Base-by-base conservation (phyloP, 2,888 invertebrate genomes). In the Tenthredo scrophulariae region DNA sequence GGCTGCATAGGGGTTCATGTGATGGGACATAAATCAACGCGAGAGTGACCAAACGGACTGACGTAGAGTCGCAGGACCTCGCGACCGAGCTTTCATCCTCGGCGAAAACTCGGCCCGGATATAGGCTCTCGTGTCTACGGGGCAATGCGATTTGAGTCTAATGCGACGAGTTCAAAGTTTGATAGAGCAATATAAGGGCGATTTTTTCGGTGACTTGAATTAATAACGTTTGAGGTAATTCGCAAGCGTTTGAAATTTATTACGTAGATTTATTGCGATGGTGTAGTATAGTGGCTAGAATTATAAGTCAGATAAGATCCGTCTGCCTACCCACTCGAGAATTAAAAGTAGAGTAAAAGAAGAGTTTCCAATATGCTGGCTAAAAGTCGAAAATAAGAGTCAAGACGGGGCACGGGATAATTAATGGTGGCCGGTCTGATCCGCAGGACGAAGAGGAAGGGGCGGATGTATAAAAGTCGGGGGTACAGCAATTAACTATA, bases 401-500 rank as follows among this genome's bases (percentile, higher is more conserved):
- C 83, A 37, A 67, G 80, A 62, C 43, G 58, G 46, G 67, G 87
- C 70, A 80, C 79, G 86, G 84, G 84, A 86, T 89, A 90, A 90
- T 89, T 89, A 89, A 89, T 87, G 89, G 88, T 79, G 86, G 87
- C 87, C 75, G 43, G 85, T 75, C 43, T 77, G 67, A 54, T 83
- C 46, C 70, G 46, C 62, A 74, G 83, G 84, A 79, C 58, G 84
- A 80, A 86, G 15, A 84, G 79, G 74, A 79, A 50, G 7, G 40
- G 75, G 80, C 70, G 86, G 37, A 58, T 9, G 65, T 29, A 58
- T 40, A 26, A 26, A 40, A 83, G 62, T 58, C 86, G 86, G 86
- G 70, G 86, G 86, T 85, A 87, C 87, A 84, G 90, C 90, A 91
- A 92, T 92, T 91, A 91, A 91, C 90, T 88, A 88, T 89, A 89